A percentile compares a stretch with the other conserved stretches of the same genome.
phyloP scores from a whole-genome alignment of 2,888 invertebrate species.

The Eretmocerus hayati region DNA sequence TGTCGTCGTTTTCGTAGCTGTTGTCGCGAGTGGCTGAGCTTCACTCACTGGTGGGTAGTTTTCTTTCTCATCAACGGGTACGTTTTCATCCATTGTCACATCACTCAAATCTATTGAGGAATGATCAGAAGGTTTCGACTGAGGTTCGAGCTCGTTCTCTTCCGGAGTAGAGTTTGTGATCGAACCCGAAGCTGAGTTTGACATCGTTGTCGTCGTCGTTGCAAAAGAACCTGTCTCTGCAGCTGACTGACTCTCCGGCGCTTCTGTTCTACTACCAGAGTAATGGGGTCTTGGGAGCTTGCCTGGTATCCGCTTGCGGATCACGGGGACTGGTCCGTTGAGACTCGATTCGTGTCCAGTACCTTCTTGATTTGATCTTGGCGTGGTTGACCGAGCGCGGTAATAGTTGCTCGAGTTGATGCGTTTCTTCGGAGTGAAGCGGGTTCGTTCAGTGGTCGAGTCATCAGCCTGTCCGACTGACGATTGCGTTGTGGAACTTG shows the following conservation, averaged over 20 bases:
- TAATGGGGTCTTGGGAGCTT: conserved; percentile 31
- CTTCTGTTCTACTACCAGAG: no score
- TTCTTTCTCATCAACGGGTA: conserved; percentile 7
- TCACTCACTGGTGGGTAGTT: neutral
- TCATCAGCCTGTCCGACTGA: conserved; percentile 17
- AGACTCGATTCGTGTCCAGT: conserved; percentile 32
- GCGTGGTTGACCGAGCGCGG: conserved; percentile 30
- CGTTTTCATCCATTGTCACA: conserved; percentile 23
- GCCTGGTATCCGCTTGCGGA: no score
- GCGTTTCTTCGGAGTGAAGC: conserved; percentile 37
- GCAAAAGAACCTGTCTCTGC: conserved; percentile 37
- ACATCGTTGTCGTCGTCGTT: conserved; percentile 39
- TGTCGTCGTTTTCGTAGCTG: neutral
- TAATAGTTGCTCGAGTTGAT: conserved; percentile 33
- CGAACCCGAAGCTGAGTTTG: conserved; percentile 9
- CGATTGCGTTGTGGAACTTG: conserved; percentile 29
- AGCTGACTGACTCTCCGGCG: conserved; percentile 42
- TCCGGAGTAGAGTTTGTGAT: conserved; percentile 17
- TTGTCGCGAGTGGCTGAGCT: neutral
- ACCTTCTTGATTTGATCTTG: conserved; percentile 13
- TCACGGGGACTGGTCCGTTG: conserved; percentile 36
- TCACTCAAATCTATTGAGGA: conserved; percentile 16
- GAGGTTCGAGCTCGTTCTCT: conserved; percentile 21
- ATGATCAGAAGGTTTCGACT: neutral
- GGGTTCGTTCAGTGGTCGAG: conserved; percentile 32